A percentile compares a stretch with the other conserved stretches of the same genome.
Evolutionary conservation across 1,140 invertebrate species (phyloP).

Genomic region (Caerostris extrusa): DNA sequence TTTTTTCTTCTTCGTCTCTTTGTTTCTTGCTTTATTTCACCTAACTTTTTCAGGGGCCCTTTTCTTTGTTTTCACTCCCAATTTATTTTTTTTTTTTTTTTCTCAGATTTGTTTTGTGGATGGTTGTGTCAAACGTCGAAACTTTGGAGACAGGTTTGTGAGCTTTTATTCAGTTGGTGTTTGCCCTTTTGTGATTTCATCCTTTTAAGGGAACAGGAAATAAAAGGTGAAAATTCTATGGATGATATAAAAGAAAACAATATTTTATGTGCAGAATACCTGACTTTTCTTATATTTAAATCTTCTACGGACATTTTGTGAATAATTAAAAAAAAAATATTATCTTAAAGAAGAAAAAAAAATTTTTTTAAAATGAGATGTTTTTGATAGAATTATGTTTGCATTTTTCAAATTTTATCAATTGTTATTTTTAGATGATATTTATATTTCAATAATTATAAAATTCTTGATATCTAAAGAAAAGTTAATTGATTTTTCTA

Average conservation of each 20-base stretch:
- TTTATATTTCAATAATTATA: too few relatives aligned
- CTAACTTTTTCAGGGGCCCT: constrained; percentile 6
- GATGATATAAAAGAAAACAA: neutral
- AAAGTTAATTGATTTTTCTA: too few relatives aligned
- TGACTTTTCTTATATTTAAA: neutral
- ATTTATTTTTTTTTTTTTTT: constrained; percentile 12
- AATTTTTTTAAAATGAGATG: too few relatives aligned
- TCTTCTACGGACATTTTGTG: neutral
- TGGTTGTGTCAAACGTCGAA: constrained; percentile 25
- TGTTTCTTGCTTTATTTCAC: neutral
- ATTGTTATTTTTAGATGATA: too few relatives aligned
- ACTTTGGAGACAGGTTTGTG: constrained; percentile 23
- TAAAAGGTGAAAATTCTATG: neutral
- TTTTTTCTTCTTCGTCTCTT: neutral
- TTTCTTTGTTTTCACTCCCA: constrained; percentile 34
- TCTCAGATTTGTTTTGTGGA: constrained; percentile 39
- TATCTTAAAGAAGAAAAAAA: too few relatives aligned
- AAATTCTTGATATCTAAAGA: too few relatives aligned
- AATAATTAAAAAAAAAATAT: neutral
- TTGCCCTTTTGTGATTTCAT: neutral
- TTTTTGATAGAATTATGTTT: too few relatives aligned
- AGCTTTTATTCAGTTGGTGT: neutral
- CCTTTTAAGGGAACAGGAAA: neutral
- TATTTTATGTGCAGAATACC: neutral
- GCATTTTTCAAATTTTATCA: too few relatives aligned